Base-by-base conservation (phyloP, 2,888 invertebrate species). In the Copidosoma aretas region DNA sequence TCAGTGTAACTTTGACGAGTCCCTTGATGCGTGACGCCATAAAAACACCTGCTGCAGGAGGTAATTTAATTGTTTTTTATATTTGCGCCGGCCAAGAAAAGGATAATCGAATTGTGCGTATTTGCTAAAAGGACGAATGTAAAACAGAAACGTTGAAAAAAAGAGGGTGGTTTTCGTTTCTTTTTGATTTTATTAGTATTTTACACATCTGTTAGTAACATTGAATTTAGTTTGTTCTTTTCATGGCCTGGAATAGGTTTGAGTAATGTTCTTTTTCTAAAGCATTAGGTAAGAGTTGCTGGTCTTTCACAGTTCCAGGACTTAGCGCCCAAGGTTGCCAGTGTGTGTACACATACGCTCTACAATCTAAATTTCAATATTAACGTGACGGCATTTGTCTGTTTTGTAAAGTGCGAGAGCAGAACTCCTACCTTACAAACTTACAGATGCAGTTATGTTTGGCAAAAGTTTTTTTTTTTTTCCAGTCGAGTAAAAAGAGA, bases 1-100 rank as follows among this genome's bases (percentile, higher is more conserved):
- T 97, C 74, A 91, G 92, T 74, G 93, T 98, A 72, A 93, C 94
- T 72, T 88, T 98, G 73, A 97, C 98, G 61, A 97, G 97, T 73
- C 96, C 97, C 58, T 88, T 96, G 64, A 92, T 97, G 90, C 90
- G 97, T 71, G 97, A 97, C 84, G 76, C 83, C n/a, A 75, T 79
- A 5, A 83, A 83, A 73, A 73, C 80, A 64, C 61, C 74, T 5
- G 71, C 78, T 25, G 67, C 71, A 63, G 81, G 81, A 81, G 83
- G 83, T 83, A 78, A 82, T 79, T 79, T 70, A 65, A 74, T 78
- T 73, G 70, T 73, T 77, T 74, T 74, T 69, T 67, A 66, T 71
- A 60, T 63, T 75, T 49, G 72, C 70, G 70, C 78, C 73, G 82
- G 83, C 82, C 83, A 83, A 81, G 83, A 82, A 83, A 83, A 83